Evolutionary conservation across 2,888 invertebrate genomes (phyloP), one percentile per base, ranked within the genome.

Genomic region (Ectropis crepuscularia): DNA sequence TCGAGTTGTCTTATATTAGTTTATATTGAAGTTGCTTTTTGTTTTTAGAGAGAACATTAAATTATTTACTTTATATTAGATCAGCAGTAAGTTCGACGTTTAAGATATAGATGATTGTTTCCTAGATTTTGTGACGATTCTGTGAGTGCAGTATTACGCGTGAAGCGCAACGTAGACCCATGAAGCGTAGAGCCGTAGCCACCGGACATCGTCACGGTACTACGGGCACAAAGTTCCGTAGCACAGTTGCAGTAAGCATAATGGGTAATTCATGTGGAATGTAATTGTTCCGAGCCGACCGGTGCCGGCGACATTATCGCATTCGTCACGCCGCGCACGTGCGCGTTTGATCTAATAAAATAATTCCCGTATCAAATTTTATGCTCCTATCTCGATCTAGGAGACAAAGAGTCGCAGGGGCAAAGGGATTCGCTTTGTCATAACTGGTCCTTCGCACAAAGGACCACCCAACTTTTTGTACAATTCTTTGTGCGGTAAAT

Each of bases 301-400:
- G 63, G 65, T 65, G 75, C 83, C 80, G 80, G 85, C 82, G 83
- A 89, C 89, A 88, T 89, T 90, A 92, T 91, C 91, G 86, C 84
- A 87, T 92, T 90, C 89, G 92, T 90, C 90, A 92, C 87, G 89
- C 86, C 81, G 85, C 87, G 91, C 92, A 92, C 92, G 92, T 92
- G 92, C 90, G 82, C 86, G 83, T 82, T 85, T 82, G 85, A 90
- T 89, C 90, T 90, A 92, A 91, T 92, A 90, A 89, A 90, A 90
- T 92, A 89, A 92, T 92, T 91, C 91, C 91, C 91, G 92, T 90
- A 90, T 92, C 91, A 87, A 92, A 92, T 92, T 91, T 87, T 89
- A 90, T 88, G 85, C 90, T 87, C 85, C 87, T 92, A 92, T 91
- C 92, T 88, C 86, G 92, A 91, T 91, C 85, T 89, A 83, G 85